phyloP scores from a whole-genome alignment of 2,797 vertebrate species.

The Rhynchotus rufescens region DNA sequence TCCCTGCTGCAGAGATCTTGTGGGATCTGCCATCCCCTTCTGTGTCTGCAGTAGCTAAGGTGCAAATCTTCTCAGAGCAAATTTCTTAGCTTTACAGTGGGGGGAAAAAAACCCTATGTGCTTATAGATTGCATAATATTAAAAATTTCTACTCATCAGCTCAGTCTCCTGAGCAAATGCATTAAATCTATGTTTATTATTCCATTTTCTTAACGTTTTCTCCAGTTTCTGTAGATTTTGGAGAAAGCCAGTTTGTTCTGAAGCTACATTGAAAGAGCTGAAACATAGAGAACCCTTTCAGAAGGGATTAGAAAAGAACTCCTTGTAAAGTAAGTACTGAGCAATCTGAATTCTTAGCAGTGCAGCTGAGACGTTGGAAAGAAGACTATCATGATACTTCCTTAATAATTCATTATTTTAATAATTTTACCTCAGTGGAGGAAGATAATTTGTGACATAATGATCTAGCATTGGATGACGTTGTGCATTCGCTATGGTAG shows the following conservation, averaged over 20 bases:
- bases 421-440: background rate
- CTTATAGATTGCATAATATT: background rate
- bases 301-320: background rate
- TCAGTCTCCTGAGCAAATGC: background rate
- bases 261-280: background rate
- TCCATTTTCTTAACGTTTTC: background rate
- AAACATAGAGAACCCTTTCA: background rate
- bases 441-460: background rate
- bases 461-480: background rate
- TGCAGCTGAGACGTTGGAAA: background rate
- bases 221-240: background rate
- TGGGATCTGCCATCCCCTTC: background rate
- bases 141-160: background rate
- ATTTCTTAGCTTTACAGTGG: background rate
- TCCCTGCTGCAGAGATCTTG: background rate
- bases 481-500: background rate
- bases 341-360: background rate
- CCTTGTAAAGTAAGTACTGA: background rate
- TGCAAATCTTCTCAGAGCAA: background rate
- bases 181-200: background rate
- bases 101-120: background rate
- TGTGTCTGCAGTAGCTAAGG: accelerated
- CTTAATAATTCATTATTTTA: background rate
- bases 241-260: background rate
- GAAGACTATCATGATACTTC: background rate